Conservation (phyloP, 2,797 vertebrate species). For the Sebastes alutus region DNA sequence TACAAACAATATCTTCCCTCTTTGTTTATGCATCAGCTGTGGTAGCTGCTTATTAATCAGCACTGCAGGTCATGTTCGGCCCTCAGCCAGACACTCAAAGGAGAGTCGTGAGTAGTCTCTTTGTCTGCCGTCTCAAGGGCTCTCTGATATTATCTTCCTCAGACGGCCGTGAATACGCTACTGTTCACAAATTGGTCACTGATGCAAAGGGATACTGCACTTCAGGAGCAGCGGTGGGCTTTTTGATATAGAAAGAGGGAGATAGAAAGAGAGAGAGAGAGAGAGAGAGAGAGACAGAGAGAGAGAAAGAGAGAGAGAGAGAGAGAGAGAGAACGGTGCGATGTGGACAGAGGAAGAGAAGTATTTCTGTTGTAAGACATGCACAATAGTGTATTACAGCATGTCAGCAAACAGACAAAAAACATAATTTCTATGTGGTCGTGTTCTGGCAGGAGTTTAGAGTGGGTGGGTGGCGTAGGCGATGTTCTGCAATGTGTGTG, state of each 20-base stretch:
- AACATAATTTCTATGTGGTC: neutral
- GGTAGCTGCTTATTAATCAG: constrained; percentile 8
- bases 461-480: constrained; percentile 52
- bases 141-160: constrained; percentile 51
- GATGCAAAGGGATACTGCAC: constrained; percentile 41
- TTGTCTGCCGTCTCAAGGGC: constrained; percentile 45
- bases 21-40: neutral
- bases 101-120: constrained; percentile 29
- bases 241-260: neutral
- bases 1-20: neutral
- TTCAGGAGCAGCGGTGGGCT: constrained; percentile 31
- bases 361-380: neutral
- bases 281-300: neutral
- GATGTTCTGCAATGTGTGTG: constrained; percentile 25
- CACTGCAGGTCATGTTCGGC: constrained; percentile 20
- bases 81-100: constrained; percentile 19
- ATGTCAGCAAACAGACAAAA: constrained; percentile 5
- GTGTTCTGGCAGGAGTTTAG: constrained; percentile 20
- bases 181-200: constrained; percentile 40
- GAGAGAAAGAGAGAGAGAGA: neutral
- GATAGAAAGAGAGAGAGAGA: neutral
- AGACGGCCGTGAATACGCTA: constrained; percentile 38
- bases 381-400: neutral
- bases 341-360: neutral
- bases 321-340: neutral